Conservation (phyloP, 2,797 vertebrate genomes). For the Helostoma temminkii region DNA sequence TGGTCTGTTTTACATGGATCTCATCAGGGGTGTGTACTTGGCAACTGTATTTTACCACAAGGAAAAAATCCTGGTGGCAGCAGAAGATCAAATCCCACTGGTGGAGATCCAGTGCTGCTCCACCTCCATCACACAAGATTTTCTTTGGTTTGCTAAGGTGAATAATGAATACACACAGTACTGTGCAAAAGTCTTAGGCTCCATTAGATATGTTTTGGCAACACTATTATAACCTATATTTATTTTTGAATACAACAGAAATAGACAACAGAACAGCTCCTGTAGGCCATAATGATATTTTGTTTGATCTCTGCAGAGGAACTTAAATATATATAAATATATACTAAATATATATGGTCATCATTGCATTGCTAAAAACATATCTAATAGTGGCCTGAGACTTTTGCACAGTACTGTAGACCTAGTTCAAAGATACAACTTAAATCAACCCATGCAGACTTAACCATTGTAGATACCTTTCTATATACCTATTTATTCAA, state of each 20-base stretch:
- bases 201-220: too few relatives aligned
- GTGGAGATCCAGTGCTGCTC: conserved; percentile 87
- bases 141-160: conserved; percentile 87
- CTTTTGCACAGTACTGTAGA: neutral
- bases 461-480: neutral
- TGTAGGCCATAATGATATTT: too few relatives aligned
- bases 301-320: too few relatives aligned
- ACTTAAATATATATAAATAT: too few relatives aligned
- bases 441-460: neutral
- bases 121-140: conserved; percentile 83
- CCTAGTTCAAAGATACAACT: too few relatives aligned
- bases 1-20: neutral
- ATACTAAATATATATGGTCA: too few relatives aligned
- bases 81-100: conserved; percentile 84
- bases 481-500: neutral
- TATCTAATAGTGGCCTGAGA: too few relatives aligned
- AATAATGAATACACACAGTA: conserved; percentile 4
- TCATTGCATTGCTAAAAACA: too few relatives aligned
- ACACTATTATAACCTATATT: too few relatives aligned
- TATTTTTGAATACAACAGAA: too few relatives aligned
- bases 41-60: conserved; percentile 85
- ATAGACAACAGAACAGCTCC: too few relatives aligned
- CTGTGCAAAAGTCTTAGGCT: too few relatives aligned
- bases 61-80: conserved; percentile 83
- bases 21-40: conserved; percentile 83